Conservation (phyloP, 2,113 vertebrate genomes). For the Sigmodon hispidus region DNA sequence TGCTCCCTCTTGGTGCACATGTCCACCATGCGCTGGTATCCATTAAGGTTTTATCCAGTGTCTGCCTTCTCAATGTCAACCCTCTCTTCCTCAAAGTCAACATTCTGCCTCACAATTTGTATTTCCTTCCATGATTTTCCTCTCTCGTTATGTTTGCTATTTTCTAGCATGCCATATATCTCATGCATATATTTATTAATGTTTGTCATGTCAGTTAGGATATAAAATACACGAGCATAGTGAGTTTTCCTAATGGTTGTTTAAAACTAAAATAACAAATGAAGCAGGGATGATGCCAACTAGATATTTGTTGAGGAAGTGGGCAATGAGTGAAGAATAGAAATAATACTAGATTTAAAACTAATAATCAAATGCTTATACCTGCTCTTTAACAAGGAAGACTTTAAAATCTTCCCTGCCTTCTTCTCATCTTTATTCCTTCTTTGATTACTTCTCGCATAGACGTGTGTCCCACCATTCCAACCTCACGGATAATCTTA, state of each 20-base stretch:
- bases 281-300: background rate
- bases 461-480: background rate
- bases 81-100: background rate
- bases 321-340: background rate
- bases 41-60: background rate
- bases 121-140: background rate
- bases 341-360: background rate
- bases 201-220: background rate
- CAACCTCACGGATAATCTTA: background rate
- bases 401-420: background rate
- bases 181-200: background rate
- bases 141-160: background rate
- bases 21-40: background rate
- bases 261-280: background rate
- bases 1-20: no score
- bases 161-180: background rate
- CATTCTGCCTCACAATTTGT: background rate
- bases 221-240: background rate
- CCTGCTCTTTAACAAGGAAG: background rate
- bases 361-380: background rate
- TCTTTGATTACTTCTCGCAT: background rate
- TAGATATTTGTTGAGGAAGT: background rate
- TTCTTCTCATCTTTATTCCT: background rate
- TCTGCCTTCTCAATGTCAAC: background rate
- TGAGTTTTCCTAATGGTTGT: background rate